Base-by-base conservation (phyloP, 2,113 vertebrate genomes). In the Syngnathus floridae region DNA sequence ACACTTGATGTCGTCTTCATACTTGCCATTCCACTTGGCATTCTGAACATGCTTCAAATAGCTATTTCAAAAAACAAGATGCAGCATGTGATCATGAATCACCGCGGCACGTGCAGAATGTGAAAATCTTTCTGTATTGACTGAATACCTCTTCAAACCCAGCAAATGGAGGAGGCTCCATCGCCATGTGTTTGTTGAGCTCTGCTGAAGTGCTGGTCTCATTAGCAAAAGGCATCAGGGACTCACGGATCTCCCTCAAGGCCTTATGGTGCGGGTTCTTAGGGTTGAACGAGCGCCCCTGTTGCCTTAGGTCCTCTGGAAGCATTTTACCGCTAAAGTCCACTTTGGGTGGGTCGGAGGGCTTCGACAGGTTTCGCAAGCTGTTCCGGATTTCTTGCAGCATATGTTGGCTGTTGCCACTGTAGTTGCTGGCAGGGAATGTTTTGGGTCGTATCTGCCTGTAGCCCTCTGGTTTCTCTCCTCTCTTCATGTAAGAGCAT, bases 401-500 rank as follows among this genome's bases (percentile, higher is more conserved):
- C 97, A 99, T 98, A 62, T 97, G 95, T 70, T 93, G 92, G 79
- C 95, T 98, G 87, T 93, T 99, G 91, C 93, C 95, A 77, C 93
- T 92, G 86, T 93, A 93, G 81, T 92, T 97, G 90, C 94, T 95
- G 78, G 94, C 90, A 73, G 97, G 97, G 87, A 99, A 99, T 46
- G 96, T 99, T 90, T 99, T 98, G 86, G 96, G 97, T 92, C 97
- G 93, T 95, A 98, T 98, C 74, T 98, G 97, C 90, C 95, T 91
- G 90, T 95, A 91, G 89, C 95, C 94, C 90, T 99, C 97, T 86
- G 96, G 93, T 84, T 95, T 98, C 90, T 97, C 95, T 66, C 88
- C 92, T 88, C 95, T 98, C 96, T 94, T 98, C 96, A 98, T 98
- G 93, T 93, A 95, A 89, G 71, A 93, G 90, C 94, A 95, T 95